phyloP scores from a whole-genome alignment of 2,888 invertebrate species.

The Spisula subtruncata region DNA sequence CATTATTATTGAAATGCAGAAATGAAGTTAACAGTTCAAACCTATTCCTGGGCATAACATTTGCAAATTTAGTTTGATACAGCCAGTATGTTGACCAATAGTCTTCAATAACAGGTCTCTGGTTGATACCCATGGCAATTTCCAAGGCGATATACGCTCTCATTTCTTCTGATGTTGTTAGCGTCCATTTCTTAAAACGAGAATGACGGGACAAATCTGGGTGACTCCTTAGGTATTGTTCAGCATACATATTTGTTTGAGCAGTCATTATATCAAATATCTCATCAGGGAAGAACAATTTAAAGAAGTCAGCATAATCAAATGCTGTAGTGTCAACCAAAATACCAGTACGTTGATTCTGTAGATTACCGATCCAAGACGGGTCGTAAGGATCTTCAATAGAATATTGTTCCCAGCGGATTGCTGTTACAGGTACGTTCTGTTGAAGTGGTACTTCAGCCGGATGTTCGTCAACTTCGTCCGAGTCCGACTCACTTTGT shows the following conservation, averaged over 20 bases:
- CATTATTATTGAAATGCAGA: conserved; percentile 54
- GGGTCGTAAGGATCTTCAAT: too few species aligned
- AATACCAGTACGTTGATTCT: not conserved
- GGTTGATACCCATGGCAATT: too few species aligned
- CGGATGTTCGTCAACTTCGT: too few species aligned
- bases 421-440: too few species aligned
- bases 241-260: conserved; percentile 5
- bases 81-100: conserved; percentile 4
- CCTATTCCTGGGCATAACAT: conserved; percentile 42
- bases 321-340: conserved; percentile 16
- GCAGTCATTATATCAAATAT: not conserved
- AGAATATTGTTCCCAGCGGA: too few species aligned
- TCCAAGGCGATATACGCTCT: not conserved
- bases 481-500: too few species aligned
- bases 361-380: too few species aligned
- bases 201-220: not conserved
- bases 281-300: too few species aligned
- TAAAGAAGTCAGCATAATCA: not conserved
- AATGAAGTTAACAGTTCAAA: conserved; percentile 34
- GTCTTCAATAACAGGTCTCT: not conserved
- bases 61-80: not conserved
- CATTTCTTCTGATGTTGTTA: not conserved
- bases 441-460: too few species aligned
- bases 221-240: conserved; percentile 1
- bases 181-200: not conserved